Conservation (phyloP, 2,113 vertebrate species). For the Barnardius zonarius region DNA sequence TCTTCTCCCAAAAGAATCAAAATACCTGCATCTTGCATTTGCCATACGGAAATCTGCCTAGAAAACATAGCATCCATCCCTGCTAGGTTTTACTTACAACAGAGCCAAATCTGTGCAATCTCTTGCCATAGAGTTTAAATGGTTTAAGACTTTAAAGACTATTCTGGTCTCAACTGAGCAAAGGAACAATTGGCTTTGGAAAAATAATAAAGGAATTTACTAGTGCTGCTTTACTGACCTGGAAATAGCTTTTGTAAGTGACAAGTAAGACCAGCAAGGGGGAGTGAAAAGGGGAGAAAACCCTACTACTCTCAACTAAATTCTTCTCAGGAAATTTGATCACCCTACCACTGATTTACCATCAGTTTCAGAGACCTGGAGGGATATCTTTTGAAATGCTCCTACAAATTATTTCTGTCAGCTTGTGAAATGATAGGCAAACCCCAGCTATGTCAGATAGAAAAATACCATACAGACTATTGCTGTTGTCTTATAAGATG, state of each 20-base stretch:
- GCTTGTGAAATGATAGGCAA: background rate
- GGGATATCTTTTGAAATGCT: background rate
- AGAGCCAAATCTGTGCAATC: background rate
- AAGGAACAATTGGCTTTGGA: background rate
- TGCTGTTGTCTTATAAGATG: background rate
- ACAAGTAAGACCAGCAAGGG: background rate
- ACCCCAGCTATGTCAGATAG: background rate
- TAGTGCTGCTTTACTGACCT: background rate
- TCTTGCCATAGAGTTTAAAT: background rate
- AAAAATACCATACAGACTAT: background rate
- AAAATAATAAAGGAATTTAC: background rate
- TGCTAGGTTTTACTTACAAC: background rate
- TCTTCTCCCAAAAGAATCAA: background rate
- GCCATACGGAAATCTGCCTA: background rate
- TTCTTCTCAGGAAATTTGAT: background rate
- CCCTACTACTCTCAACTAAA: background rate
- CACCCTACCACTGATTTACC: background rate
- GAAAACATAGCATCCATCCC: background rate
- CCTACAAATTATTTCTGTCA: background rate
- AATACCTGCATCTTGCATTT: background rate
- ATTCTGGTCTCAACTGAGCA: background rate
- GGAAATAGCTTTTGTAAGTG: background rate
- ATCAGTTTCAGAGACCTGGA: background rate
- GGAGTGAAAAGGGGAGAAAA: background rate
- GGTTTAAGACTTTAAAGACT: background rate